These are phyloP conservation scores for Argyra leucocephala DNA, from an alignment of 2,888 invertebrate genomes.

Conservation along the genomic window DNA sequence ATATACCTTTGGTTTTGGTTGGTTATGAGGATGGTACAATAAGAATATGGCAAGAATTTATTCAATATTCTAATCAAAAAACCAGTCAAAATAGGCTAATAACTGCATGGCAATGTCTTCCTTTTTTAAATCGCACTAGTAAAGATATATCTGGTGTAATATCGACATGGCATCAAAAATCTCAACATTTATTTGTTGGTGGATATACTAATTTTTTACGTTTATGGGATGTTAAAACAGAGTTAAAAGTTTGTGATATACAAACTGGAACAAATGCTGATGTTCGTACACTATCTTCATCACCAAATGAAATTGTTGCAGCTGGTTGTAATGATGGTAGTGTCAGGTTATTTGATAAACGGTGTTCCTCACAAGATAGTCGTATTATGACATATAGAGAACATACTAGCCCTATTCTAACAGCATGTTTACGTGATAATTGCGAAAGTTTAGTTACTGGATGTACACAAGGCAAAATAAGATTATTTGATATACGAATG, in stretches of 20 bases:
- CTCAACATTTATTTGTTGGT: constrained; percentile 66
- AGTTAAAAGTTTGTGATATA: constrained; percentile 66
- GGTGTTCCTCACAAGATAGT: constrained; percentile 55
- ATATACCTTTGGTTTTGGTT: constrained; percentile 58
- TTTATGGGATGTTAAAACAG: constrained; percentile 80
- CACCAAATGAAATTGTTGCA: constrained; percentile 51
- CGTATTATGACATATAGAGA: constrained; percentile 61
- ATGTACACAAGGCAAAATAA: constrained; percentile 66
- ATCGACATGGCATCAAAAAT: constrained; percentile 74
- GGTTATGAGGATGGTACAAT: constrained; percentile 64
- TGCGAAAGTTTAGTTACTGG: constrained; percentile 54
- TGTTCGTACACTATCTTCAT: constrained; percentile 38
- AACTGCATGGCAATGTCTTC: constrained; percentile 78
- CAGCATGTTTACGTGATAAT: constrained; percentile 54
- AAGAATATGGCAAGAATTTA: constrained; percentile 40
- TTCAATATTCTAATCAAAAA: constrained; percentile 6
- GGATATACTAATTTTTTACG: constrained; percentile 69
- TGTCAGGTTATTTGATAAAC: constrained; percentile 77
- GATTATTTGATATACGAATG: constrained; percentile 63
- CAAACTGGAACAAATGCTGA: constrained; percentile 59
- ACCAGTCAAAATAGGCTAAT: constrained; percentile 49
- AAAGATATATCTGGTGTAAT: constrained; percentile 54
- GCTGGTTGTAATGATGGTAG: constrained; percentile 84
- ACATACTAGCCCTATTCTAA: constrained; percentile 64
- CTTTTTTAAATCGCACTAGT: constrained; percentile 44